phyloP scores from a whole-genome alignment of 2,888 invertebrate species.

The Parochlus steinenii region DNA sequence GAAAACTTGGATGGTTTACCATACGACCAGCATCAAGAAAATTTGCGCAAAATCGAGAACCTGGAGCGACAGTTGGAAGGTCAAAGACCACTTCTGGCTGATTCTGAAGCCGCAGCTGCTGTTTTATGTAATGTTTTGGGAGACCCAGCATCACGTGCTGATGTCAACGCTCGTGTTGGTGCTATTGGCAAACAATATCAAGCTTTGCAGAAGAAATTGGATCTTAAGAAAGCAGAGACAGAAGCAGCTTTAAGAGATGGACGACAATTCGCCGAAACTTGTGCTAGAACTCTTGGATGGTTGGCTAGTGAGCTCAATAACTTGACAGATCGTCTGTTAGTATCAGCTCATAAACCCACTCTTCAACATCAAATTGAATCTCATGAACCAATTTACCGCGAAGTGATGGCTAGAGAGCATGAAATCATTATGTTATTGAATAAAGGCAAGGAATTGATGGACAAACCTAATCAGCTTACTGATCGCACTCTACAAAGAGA shows the following conservation, averaged over 20 bases:
- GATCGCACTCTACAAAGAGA: constrained; percentile 52
- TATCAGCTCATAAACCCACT: constrained; percentile 72
- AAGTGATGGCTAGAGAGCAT: constrained; percentile 76
- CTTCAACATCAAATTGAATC: constrained; percentile 75
- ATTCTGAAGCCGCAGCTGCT: constrained; percentile 79
- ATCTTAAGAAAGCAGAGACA: constrained; percentile 77
- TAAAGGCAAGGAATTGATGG: constrained; percentile 61
- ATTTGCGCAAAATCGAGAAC: constrained; percentile 71
- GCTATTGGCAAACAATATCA: constrained; percentile 77
- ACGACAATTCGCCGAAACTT: constrained; percentile 75
- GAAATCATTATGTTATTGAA: constrained; percentile 88
- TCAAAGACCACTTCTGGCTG: constrained; percentile 72
- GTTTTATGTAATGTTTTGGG: constrained; percentile 73
- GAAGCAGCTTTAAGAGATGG: constrained; percentile 76
- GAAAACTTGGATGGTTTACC: constrained; percentile 75
- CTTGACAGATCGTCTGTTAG: constrained; percentile 56
- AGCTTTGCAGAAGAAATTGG: constrained; percentile 76
- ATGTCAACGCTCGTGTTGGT: constrained; percentile 75
- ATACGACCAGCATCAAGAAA: constrained; percentile 70
- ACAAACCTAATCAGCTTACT: constrained; percentile 29
- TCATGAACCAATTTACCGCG: constrained; percentile 78
- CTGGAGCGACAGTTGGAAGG: constrained; percentile 78
- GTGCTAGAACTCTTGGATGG: constrained; percentile 82
- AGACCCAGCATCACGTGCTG: constrained; percentile 78
- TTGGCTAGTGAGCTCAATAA: constrained; percentile 61